Conservation (phyloP, 2,888 invertebrate genomes). For the Cataglyphis altisquamis region DNA sequence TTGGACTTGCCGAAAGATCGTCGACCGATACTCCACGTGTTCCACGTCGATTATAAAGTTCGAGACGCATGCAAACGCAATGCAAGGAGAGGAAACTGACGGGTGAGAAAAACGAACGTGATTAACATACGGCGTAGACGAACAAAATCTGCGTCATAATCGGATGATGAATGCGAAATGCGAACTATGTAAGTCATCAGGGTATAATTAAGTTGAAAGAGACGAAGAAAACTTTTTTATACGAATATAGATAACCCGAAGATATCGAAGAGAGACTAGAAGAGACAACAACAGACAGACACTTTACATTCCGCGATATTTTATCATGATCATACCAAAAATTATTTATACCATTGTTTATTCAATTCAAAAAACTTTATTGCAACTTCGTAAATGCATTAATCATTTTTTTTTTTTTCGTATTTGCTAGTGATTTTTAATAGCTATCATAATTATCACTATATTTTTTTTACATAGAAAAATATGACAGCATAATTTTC, state of each 20-base stretch:
- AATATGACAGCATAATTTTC: conserved; percentile 9
- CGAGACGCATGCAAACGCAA: conserved; percentile 46
- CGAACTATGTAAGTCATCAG: conserved; percentile 50
- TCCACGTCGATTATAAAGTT: conserved; percentile 29
- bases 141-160: conserved; percentile 25
- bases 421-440: neutral
- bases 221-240: conserved; percentile 11
- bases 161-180: neutral
- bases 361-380: neutral
- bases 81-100: conserved; percentile 56
- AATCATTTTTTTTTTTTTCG: neutral
- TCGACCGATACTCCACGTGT: conserved; percentile 56
- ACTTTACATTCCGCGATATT: neutral
- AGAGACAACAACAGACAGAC: neutral
- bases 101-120: conserved; percentile 53
- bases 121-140: conserved; percentile 1
- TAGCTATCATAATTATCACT: neutral
- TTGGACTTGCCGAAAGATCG: conserved; percentile 92
- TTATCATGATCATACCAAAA: conserved; percentile 4
- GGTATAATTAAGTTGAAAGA: conserved; percentile 39
- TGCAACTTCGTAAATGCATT: neutral
- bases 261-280: neutral
- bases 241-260: conserved; percentile 24
- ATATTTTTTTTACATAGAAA: neutral
- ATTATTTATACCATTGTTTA: conserved; percentile 6